Evolutionary conservation across 1,140 invertebrate species (phyloP).

Genomic region (Calycopis cecrops): DNA sequence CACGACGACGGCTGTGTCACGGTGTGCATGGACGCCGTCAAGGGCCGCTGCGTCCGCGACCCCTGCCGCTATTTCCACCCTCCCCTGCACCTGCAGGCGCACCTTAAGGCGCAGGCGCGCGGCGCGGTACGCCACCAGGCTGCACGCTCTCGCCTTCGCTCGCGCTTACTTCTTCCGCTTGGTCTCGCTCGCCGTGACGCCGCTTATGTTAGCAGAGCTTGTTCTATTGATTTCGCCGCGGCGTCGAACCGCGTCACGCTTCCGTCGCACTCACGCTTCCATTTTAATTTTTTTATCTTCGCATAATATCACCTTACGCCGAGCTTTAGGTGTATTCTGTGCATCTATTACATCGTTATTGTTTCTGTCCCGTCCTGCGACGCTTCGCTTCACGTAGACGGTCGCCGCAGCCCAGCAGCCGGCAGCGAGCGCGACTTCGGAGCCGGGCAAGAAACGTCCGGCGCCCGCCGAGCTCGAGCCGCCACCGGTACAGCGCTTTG

Average conservation of each 20-base stretch:
- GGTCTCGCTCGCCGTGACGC: slow-evolving; percentile 68
- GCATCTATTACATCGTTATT: slow-evolving; percentile 75
- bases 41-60: slow-evolving; percentile 96
- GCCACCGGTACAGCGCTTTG: slow-evolving; percentile 67
- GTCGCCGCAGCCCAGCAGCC: slow-evolving; percentile 65
- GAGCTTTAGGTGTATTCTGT: slow-evolving; percentile 75
- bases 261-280: slow-evolving; percentile 73
- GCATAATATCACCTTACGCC: slow-evolving; percentile 72
- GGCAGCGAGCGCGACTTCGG: slow-evolving; percentile 62
- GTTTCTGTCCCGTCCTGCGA: slow-evolving; percentile 74
- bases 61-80: slow-evolving; percentile 98
- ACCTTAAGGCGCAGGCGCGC: slow-evolving; percentile 98
- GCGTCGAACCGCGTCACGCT: slow-evolving; percentile 61
- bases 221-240: slow-evolving; percentile 66
- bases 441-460: slow-evolving; percentile 68
- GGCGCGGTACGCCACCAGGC: slow-evolving; percentile 91
- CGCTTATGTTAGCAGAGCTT: slow-evolving; percentile 70
- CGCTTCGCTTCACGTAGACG: slow-evolving; percentile 75
- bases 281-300: slow-evolving; percentile 71
- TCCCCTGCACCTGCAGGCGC: slow-evolving; percentile 98
- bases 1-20: slow-evolving; percentile 96
- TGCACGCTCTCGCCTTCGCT: slow-evolving; percentile 71
- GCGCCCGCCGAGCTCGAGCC: slow-evolving; percentile 67
- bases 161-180: slow-evolving; percentile 69
- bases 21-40: slow-evolving; percentile 99